Evolutionary conservation across 2,113 vertebrate species (phyloP).

Genomic region (Lophotis ruficrista): DNA sequence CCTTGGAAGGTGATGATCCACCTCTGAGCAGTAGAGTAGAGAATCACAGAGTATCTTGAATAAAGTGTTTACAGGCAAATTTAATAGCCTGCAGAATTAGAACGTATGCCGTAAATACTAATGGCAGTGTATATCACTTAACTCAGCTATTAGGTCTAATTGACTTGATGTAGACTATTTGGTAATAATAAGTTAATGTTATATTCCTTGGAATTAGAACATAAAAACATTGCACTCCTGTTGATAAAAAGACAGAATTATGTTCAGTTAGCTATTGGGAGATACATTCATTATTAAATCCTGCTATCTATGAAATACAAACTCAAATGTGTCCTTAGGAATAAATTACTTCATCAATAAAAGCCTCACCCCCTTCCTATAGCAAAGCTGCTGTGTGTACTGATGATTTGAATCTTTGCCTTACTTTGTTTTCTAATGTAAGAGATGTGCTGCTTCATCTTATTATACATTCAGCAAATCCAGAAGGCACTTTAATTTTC

Average conservation of each 20-base stretch:
- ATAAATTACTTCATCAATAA: constrained; percentile 1
- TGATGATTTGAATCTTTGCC: not conserved
- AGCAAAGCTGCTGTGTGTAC: not conserved
- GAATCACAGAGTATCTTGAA: not conserved
- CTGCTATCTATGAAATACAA: not conserved
- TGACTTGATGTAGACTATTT: not conserved
- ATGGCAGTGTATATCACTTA: not conserved
- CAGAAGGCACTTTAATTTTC: not conserved
- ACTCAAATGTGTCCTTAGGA: not conserved
- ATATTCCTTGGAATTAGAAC: not conserved
- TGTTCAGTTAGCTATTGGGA: not conserved
- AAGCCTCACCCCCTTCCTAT: not conserved
- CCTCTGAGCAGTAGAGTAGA: not conserved
- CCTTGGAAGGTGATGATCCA: not conserved
- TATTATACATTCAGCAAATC: not conserved
- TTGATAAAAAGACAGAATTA: constrained; percentile 15
- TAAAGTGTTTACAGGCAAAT: not conserved
- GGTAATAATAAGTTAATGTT: not conserved
- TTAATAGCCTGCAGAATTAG: not conserved
- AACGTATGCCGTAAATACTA: not conserved
- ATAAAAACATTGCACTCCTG: not conserved
- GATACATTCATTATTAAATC: not conserved
- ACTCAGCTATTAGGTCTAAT: constrained; percentile 18
- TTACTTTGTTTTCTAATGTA: not conserved
- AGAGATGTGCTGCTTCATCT: not conserved